Evolutionary conservation across 1,140 invertebrate genomes (phyloP), one percentile per base, ranked within the genome.

Genomic region (Varroa destructor): DNA sequence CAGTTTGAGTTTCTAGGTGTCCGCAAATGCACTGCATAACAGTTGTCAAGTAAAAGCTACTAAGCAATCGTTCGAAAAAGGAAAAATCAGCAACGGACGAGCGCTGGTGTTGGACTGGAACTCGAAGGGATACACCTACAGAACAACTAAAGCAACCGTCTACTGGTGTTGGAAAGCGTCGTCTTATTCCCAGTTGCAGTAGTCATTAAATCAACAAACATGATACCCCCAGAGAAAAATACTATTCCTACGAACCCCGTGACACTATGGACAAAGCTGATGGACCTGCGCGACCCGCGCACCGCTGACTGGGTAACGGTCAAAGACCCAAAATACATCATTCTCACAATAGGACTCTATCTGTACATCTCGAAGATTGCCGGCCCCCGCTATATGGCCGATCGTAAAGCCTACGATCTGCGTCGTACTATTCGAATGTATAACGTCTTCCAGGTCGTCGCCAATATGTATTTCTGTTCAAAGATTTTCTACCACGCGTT

Each of bases 401-500:
- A 67, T 46, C 40, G 46, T 12, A 67, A 67, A 8, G 12, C 61
- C 12, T 67, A 67, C 61, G 61, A 67, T 8, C 61, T 67, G 1
- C 14, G 61, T 12, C 61, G 61, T 12, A 67, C 61, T 4, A 67
- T 67, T 8, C 61, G 37, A 8, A 1, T 37, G 1, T 67, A 67
- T 46, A 67, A 67, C 37, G 46, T 67, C 3, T 67, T 67, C 61
- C 61, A 67, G 46, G 37, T 67, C 2, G 61, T 67, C 3, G 61
- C 61, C 61, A 67, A 67, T 36, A 36, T 67, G 12, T 67, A 67
- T 46, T 67, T 67, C 61, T 67, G 61, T 37, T 67, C 61, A 8
- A 67, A 67, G 46, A 67, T 67, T 8, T n/a, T 40, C 61, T 67
- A 67, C 36, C 61, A 67, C 8, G 61, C 61, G 10, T 55, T 77